Percentiles rank a stretch among this genome's conserved stretches.
phyloP scores from a whole-genome alignment of 2,888 invertebrate species.

The Eristalis tenax region DNA sequence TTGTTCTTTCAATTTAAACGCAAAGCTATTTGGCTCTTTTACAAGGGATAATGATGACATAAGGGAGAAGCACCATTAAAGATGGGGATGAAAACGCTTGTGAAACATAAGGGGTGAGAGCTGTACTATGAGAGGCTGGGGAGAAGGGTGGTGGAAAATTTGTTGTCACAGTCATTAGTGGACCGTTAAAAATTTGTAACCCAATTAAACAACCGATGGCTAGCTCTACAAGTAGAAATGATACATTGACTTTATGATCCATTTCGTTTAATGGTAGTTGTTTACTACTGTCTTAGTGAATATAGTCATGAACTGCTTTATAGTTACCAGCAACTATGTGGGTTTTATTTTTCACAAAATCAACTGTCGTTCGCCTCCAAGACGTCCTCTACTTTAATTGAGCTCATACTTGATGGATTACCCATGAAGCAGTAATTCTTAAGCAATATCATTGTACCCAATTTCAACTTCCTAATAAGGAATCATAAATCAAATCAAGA shows the following conservation, averaged over 20 bases:
- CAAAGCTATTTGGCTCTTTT: slow-evolving; percentile 60
- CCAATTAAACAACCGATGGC: slow-evolving; percentile 58
- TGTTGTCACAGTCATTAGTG: slow-evolving; percentile 69
- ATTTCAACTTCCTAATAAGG: slow-evolving; percentile 56
- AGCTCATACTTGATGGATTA: slow-evolving; percentile 62
- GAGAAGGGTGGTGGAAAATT: slow-evolving; percentile 52
- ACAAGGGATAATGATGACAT: slow-evolving; percentile 68
- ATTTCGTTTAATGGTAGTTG: slow-evolving; percentile 2
- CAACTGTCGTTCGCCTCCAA: neutral
- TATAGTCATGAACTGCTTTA: slow-evolving; percentile 42
- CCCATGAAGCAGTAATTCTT: slow-evolving; percentile 39
- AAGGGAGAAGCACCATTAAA: slow-evolving; percentile 60
- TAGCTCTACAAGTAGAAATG: slow-evolving; percentile 36
- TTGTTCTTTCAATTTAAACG: slow-evolving; percentile 61
- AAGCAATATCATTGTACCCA: slow-evolving; percentile 25
- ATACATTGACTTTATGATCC: slow-evolving; percentile 54
- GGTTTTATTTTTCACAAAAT: slow-evolving; percentile 10
- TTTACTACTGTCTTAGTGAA: slow-evolving; percentile 30
- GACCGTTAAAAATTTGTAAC: slow-evolving; percentile 69
- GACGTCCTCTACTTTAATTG: slow-evolving; percentile 35
- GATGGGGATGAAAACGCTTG: slow-evolving; percentile 26
- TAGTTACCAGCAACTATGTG: slow-evolving; percentile 6
- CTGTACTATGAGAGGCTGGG: slow-evolving; percentile 6
- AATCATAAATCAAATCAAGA: slow-evolving; percentile 65
- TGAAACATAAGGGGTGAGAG: slow-evolving; percentile 59